Base-by-base conservation (phyloP, 2,888 invertebrate species). In the Ariolimax columbianus region DNA sequence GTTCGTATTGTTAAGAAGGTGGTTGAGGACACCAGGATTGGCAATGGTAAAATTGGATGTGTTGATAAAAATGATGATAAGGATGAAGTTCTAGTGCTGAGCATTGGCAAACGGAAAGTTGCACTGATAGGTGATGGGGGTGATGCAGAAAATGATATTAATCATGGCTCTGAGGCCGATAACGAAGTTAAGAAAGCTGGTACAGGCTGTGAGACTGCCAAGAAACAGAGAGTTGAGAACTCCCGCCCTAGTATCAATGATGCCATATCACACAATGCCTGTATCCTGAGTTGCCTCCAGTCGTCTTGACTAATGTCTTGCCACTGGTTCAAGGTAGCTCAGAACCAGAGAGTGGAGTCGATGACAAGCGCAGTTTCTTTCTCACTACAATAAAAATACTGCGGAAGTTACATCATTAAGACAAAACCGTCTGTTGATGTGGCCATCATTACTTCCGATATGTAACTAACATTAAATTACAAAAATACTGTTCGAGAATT, bases 251-350 rank as follows among this genome's bases (percentile, higher is more conserved):
- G 88, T 66, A 87, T 91, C 23, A 89, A 90, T 70, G 89, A 90
- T 75, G 91, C 90, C 23, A 90, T 91, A 75, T 90, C 91, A 26
- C 90, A 36, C 88, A 89, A 38, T 88, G 90, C 1, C 40, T 84
- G 26, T 38, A 70, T 38, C 78, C 59, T 59, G 83, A 83, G 30
- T 40, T 77, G 38, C 38, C 83, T 11, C 7, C n/a, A n/a, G n/a
- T n/a, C n/a, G n/a, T n/a, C n/a, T n/a, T n/a, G n/a, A n/a, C n/a
- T n/a, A n/a, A n/a, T n/a, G n/a, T n/a, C n/a, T n/a, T n/a, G n/a
- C n/a, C n/a, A n/a, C n/a, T n/a, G n/a, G n/a, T n/a, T n/a, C n/a
- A n/a, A n/a, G n/a, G n/a, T n/a, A n/a, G n/a, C n/a, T n/a, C n/a
- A n/a, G n/a, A n/a, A n/a, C n/a, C n/a, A n/a, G n/a, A n/a, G n/a